Base-by-base conservation (phyloP, 1,140 invertebrate species). In the Ceratina australensis region DNA sequence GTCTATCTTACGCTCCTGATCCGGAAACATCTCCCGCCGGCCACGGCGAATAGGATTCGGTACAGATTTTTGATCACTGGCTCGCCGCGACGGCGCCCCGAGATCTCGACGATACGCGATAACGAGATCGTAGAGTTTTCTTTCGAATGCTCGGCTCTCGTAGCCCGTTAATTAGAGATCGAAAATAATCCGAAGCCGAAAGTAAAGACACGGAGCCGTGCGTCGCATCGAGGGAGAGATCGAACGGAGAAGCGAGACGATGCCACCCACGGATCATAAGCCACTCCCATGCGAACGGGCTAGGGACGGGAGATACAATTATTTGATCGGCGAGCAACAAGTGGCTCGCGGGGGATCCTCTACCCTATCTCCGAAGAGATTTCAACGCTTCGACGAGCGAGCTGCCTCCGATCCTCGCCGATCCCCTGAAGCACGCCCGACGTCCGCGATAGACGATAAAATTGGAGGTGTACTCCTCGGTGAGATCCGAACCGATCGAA, bases 241-340 rank as follows among this genome's bases (percentile, higher is more conserved):
- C 13, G 26, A 56, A 78, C 28, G 59, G 33, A 65, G 54, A 20
- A 68, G 42, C 18, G 68, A 61, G 57, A 74, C 74, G 72, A 74
- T 79, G 72, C 81, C 81, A 83, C 81, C 71, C 81, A 83, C 56
- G 66, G 71, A 20, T 28, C 12, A 26, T 59, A 65, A 78, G 76
- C 69, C 59, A 64, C 60, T 65, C 76, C 68, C 28, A 50, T 16
- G 16, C 13, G 52, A 18, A 5, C 22, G 18, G 15, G 5, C 50
- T 49, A 59, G 76, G 76, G 76, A 78, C 73, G 56, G 66, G 66
- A 86, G 75, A 84, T 82, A 84, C 77, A 80, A 87, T 87, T 84
- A 80, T 87, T 87, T 83, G 84, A 87, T 87, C 84, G 74, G 49
- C 77, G 18, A 73, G 86, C 84, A 87, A 86, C 86, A 87, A 87